These are phyloP conservation scores for Melanargia galathea DNA, from an alignment of 2,888 invertebrate genomes.

Conservation along the genomic window DNA sequence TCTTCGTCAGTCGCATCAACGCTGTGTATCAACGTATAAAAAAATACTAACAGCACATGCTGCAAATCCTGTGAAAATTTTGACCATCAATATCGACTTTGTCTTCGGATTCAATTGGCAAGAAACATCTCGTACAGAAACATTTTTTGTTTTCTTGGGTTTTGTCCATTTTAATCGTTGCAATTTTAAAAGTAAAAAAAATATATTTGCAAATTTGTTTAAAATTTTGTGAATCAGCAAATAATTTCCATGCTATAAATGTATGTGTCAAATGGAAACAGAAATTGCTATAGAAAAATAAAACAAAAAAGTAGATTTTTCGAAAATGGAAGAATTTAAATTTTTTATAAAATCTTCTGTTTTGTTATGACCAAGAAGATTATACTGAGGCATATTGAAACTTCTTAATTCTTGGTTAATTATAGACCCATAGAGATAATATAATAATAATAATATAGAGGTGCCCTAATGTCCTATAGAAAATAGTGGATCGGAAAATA, in stretches of 20 bases:
- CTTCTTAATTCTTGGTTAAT: not conserved
- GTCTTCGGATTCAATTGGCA: conserved; percentile 63
- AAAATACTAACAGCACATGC: conserved; percentile 70
- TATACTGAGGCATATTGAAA: not conserved
- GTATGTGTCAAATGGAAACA: conserved; percentile 53
- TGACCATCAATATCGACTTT: conserved; percentile 69
- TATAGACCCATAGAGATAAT: too few species aligned
- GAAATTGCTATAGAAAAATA: conserved; percentile 43
- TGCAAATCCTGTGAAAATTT: conserved; percentile 67
- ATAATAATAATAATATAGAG: too few species aligned
- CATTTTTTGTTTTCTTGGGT: conserved; percentile 66
- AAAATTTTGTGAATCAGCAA: conserved; percentile 52
- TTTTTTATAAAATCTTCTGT: not conserved
- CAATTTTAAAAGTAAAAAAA: conserved; percentile 30
- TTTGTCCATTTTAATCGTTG: conserved; percentile 55
- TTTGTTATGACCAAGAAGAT: too few species aligned
- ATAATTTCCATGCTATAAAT: conserved; percentile 50
- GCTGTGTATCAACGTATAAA: too few species aligned
- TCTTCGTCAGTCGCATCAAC: too few species aligned
- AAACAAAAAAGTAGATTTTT: conserved; percentile 43
- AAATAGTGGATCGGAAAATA: too few species aligned
- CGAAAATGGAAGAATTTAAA: conserved; percentile 16
- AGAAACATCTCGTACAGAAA: conserved; percentile 72
- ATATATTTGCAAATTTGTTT: conserved; percentile 17
- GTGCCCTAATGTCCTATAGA: too few species aligned